These are phyloP conservation scores for Macrosiphum euphorbiae DNA, from an alignment of 2,888 invertebrate species.

Conservation along the genomic window DNA sequence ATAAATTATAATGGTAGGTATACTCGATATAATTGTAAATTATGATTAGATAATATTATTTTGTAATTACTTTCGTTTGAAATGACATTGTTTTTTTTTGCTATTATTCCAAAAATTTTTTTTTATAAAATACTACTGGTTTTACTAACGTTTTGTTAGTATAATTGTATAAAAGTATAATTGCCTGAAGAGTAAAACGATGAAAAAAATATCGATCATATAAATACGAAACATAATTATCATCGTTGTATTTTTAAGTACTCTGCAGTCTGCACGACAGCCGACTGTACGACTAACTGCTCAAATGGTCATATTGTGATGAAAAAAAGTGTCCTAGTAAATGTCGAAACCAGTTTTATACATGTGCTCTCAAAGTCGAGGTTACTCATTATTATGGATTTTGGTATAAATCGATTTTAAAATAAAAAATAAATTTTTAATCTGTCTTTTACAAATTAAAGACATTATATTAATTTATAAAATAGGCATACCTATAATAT, in stretches of 20 bases:
- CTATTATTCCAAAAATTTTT: neutral
- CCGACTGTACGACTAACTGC: neutral
- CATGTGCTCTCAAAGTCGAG: neutral
- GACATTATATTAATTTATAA: neutral
- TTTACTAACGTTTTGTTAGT: neutral
- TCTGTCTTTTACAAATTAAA: neutral
- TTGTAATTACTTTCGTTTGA: neutral
- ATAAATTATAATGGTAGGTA: neutral
- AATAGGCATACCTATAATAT: neutral
- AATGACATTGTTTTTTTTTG: neutral
- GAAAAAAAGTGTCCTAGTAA: neutral
- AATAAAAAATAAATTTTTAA: neutral
- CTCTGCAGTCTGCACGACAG: neutral
- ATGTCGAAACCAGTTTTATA: neutral
- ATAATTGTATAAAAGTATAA: neutral
- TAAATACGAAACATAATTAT: neutral
- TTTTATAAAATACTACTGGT: neutral
- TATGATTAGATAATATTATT: neutral
- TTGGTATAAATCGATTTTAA: neutral
- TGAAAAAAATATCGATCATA: neutral
- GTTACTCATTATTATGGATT: neutral
- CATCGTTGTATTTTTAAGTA: neutral
- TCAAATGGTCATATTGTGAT: neutral
- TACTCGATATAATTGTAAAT: neutral
- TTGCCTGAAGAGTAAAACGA: neutral